A percentile compares a stretch with the other conserved stretches of the same genome.
phyloP scores from a whole-genome alignment of 1,140 invertebrate genomes.

The Musca vetustissima region DNA sequence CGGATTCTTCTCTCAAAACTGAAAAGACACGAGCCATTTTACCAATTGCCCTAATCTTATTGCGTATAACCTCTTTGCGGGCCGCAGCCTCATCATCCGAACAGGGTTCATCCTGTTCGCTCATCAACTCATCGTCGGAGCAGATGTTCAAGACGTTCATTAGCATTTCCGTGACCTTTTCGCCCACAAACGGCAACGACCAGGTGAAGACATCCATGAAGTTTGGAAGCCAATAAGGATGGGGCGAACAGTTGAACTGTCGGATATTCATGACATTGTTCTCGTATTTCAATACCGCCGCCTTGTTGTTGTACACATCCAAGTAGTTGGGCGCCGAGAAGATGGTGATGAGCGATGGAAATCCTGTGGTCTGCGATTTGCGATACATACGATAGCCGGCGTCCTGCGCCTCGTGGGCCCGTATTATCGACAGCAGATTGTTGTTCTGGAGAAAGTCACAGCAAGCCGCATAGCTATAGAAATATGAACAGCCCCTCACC shows the following conservation, averaged over 20 bases:
- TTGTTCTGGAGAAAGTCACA: constrained; percentile 99
- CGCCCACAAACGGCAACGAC: constrained; percentile 98
- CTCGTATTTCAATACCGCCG: constrained; percentile 98
- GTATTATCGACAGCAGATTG: constrained; percentile 97
- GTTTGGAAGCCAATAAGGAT: constrained; percentile 99
- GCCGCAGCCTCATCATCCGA: constrained; percentile 76
- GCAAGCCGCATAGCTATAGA: constrained; percentile 99
- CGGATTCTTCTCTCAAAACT: constrained; percentile 93
- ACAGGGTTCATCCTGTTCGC: constrained; percentile 66
- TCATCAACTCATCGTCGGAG: constrained; percentile 97
- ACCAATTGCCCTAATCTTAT: constrained; percentile 98
- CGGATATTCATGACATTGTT: constrained; percentile 99
- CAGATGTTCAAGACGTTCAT: constrained; percentile 99
- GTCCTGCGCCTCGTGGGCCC: constrained; percentile 99
- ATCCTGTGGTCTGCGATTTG: constrained; percentile 98
- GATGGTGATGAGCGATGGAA: constrained; percentile 98
- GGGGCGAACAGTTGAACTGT: constrained; percentile 99
- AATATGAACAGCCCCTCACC: constrained; percentile 99
- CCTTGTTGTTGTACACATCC: constrained; percentile 99
- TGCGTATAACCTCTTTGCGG: constrained; percentile 97
- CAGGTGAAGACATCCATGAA: constrained; percentile 99
- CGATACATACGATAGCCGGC: constrained; percentile 99
- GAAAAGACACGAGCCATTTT: constrained; percentile 99
- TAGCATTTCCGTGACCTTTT: constrained; percentile 99
- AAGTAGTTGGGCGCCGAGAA: constrained; percentile 99